Conservation (phyloP, 1,140 invertebrate species). For the Drosophila rufa region DNA sequence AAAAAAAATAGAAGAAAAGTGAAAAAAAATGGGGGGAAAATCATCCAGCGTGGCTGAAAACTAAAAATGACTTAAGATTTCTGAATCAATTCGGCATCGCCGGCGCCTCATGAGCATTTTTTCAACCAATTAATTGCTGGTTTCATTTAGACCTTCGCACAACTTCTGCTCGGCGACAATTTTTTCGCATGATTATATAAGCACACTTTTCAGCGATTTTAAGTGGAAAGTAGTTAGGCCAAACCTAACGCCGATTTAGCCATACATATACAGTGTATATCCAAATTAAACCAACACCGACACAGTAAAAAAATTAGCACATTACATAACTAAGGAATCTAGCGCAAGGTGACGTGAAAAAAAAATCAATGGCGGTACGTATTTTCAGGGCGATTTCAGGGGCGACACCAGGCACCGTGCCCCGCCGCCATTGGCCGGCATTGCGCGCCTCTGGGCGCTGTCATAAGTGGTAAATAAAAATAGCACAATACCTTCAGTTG, state of each 20-base stretch:
- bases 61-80: constrained; percentile 3
- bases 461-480: constrained; percentile 25
- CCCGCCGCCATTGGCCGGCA: neutral
- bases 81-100: neutral
- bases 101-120: no score
- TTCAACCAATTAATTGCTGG: neutral
- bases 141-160: constrained; percentile 9
- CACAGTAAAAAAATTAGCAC: constrained; percentile 70
- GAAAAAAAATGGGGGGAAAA: constrained; percentile 14
- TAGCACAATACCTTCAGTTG: constrained; percentile 83
- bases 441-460: constrained; percentile 16
- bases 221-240: constrained; percentile 7
- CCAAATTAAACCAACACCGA: constrained; percentile 60
- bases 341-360: constrained; percentile 77
- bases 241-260: neutral
- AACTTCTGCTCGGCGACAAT: constrained; percentile 5
- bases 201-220: constrained; percentile 34
- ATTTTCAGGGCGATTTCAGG: constrained; percentile 5
- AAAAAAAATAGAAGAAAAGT: constrained; percentile 17
- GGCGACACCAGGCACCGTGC: constrained; percentile 47
- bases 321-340: constrained; percentile 80
- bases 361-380: constrained; percentile 72
- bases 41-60: constrained; percentile 41
- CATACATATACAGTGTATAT: constrained; percentile 14
- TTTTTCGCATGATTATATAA: constrained; percentile 68